Conservation (phyloP, 2,888 invertebrate genomes). For the Halocaridina rubra region DNA sequence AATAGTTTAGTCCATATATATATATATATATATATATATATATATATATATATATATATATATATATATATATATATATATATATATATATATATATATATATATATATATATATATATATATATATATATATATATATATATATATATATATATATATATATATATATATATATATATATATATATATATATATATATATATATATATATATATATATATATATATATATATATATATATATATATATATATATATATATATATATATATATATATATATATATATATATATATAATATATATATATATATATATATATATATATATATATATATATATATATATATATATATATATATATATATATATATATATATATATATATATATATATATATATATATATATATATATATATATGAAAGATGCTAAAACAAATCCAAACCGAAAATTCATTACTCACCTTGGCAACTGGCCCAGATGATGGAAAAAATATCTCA, state of each 20-base stretch:
- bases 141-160: constrained; percentile 22
- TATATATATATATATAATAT: background rate
- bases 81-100: background rate
- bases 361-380: constrained; percentile 24
- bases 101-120: constrained; percentile 14
- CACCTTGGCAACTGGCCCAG: too few relatives aligned
- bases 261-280: constrained; percentile 5
- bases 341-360: constrained; percentile 37
- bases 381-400: constrained; percentile 33
- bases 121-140: constrained; percentile 10
- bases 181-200: constrained; percentile 29
- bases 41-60: background rate
- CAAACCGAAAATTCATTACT: too few relatives aligned
- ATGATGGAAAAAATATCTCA: too few relatives aligned
- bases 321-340: constrained; percentile 36
- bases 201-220: constrained; percentile 33
- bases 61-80: background rate
- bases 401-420: background rate
- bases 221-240: constrained; percentile 25
- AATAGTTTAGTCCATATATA: too few relatives aligned
- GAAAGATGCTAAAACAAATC: too few relatives aligned
- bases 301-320: constrained; percentile 46
- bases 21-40: background rate
- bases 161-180: constrained; percentile 14
- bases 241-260: background rate